phyloP scores from a whole-genome alignment of 2,113 vertebrate species.

The Grantiella picta region DNA sequence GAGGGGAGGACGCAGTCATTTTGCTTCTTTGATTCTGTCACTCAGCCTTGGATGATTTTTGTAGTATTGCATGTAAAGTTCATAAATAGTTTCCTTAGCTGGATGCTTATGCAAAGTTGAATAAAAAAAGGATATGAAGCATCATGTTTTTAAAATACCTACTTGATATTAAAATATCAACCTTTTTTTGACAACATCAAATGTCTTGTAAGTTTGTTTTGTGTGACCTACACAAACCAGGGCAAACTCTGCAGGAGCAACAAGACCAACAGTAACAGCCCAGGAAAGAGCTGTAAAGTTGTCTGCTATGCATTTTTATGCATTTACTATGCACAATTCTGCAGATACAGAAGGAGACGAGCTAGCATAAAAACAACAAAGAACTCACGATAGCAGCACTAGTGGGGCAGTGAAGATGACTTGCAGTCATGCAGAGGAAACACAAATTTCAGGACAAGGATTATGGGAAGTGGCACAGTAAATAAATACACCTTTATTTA shows the following conservation, averaged over 20 bases:
- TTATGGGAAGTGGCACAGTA: not conserved
- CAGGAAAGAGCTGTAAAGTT: not conserved
- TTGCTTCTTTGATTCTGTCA: not conserved
- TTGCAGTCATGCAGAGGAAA: not conserved
- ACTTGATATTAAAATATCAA: too few species aligned
- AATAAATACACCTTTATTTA: not conserved
- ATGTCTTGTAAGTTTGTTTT: not conserved
- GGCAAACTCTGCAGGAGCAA: not conserved
- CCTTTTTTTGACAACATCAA: too few species aligned
- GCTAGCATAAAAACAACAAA: not conserved
- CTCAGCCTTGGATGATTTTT: not conserved
- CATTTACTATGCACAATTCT: not conserved
- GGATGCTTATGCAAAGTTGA: too few species aligned
- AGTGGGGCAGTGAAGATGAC: not conserved
- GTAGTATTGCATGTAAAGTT: not conserved
- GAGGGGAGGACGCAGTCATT: not conserved
- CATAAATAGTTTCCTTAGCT: too few species aligned
- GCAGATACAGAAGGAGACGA: not conserved
- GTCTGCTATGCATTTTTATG: not conserved
- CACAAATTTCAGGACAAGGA: not conserved
- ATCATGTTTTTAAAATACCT: too few species aligned
- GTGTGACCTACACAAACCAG: not conserved
- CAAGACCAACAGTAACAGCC: not conserved
- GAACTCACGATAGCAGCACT: not conserved
- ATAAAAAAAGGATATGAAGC: too few species aligned